Conservation (phyloP, 2,888 invertebrate species). For the Atrina japonica region DNA sequence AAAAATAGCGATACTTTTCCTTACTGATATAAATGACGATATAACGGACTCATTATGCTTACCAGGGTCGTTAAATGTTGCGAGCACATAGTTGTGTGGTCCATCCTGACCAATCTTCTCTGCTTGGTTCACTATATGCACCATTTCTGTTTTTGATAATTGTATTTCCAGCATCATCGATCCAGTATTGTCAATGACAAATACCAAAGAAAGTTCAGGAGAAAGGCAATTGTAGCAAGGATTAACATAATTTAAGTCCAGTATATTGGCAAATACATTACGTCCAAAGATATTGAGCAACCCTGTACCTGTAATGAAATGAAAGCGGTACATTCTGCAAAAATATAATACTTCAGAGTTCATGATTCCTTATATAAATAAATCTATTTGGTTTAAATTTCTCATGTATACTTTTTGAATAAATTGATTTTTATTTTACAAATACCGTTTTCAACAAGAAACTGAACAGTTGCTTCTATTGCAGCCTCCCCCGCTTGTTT, state of each 20-base stretch:
- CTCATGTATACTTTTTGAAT: no score
- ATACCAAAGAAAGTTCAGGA: neutral
- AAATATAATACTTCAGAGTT: no score
- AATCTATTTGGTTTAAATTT: no score
- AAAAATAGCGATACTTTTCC: no score
- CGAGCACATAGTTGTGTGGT: neutral
- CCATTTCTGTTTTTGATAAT: neutral
- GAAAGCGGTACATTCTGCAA: no score
- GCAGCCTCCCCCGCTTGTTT: conserved; percentile 14
- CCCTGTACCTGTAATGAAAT: neutral
- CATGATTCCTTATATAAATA: no score
- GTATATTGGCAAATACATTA: neutral
- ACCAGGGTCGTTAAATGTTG: neutral
- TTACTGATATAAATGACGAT: no score
- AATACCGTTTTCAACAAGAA: conserved; percentile 19
- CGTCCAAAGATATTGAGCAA: neutral
- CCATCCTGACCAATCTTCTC: neutral
- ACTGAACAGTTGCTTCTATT: conserved; percentile 11
- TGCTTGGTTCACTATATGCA: neutral
- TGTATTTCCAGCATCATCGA: neutral
- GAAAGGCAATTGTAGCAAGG: conserved; percentile 3
- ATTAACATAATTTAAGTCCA: neutral
- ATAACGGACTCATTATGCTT: no score
- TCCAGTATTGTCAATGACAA: neutral
- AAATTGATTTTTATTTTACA: no score